Conservation (phyloP, 2,888 invertebrate genomes). For the Caradrina clavipalpis region DNA sequence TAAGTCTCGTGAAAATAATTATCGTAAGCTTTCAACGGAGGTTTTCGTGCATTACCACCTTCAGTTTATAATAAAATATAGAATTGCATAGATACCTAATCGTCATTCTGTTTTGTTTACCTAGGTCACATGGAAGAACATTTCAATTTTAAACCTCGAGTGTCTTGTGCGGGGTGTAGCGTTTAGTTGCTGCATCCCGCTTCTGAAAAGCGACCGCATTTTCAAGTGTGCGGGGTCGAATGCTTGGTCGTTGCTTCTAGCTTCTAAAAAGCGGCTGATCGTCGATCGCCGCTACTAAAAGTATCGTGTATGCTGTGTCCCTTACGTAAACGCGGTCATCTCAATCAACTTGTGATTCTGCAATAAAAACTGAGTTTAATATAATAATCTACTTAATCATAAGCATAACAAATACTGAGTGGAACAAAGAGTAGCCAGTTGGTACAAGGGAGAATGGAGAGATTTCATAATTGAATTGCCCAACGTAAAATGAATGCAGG, state of each 20-base stretch:
- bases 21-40: constrained; percentile 15
- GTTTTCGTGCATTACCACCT: constrained; percentile 1
- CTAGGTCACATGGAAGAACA: too few relatives aligned
- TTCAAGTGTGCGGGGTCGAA: too few relatives aligned
- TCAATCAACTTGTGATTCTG: neutral
- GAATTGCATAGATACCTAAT: neutral
- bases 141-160: too few relatives aligned
- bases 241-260: too few relatives aligned
- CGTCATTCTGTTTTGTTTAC: too few relatives aligned
- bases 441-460: neutral
- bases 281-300: too few relatives aligned
- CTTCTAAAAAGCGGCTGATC: too few relatives aligned
- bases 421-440: neutral
- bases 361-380: neutral
- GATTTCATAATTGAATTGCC: constrained; percentile 1
- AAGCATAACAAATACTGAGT: neutral
- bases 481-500: neutral
- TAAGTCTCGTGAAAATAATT: constrained; percentile 39
- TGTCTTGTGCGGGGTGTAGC: too few relatives aligned
- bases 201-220: too few relatives aligned
- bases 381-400: neutral
- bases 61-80: neutral
- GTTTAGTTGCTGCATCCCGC: too few relatives aligned
- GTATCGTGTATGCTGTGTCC: too few relatives aligned
- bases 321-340: neutral